Conservation (phyloP, 30 jellyfish, hydroid and myxozoan genomes). For the Chrysaora quinquecirrha region DNA sequence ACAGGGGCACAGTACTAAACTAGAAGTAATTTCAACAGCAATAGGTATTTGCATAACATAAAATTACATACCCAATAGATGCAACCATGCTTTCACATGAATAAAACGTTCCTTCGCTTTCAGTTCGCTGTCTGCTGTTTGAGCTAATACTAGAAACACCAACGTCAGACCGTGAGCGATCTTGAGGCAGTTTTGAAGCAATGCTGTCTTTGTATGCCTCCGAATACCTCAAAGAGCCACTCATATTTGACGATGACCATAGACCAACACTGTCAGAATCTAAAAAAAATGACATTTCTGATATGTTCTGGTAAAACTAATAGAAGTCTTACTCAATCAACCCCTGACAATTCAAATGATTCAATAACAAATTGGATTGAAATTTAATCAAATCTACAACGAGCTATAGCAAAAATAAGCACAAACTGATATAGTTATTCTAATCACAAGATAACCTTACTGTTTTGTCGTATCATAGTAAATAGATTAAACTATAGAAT, state of each 20-base stretch:
- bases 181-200: constrained; percentile 73
- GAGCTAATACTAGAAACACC: constrained; percentile 39
- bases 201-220: constrained; percentile 44
- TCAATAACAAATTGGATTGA: too few species aligned
- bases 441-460: too few species aligned
- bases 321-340: too few species aligned
- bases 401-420: too few species aligned
- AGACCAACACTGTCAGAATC: constrained; percentile 69
- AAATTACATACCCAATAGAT: constrained; percentile 22
- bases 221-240: constrained; percentile 45
- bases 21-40: too few species aligned
- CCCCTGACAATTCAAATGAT: too few species aligned
- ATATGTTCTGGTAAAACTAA: constrained; percentile 6
- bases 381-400: too few species aligned
- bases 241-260: constrained; percentile 40
- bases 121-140: constrained; percentile 54
- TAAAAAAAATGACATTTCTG: constrained; percentile 26
- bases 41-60: too few species aligned
- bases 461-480: too few species aligned
- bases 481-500: too few species aligned
- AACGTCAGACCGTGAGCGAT: constrained; percentile 68
- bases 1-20: too few species aligned
- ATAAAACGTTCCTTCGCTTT: constrained; percentile 90
- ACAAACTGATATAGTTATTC: too few species aligned
- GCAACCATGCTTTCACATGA: constrained; percentile 83